Evolutionary conservation across 2,888 invertebrate species (phyloP), one percentile per base, ranked within the genome.

Genomic region (Cheilosia pagana): DNA sequence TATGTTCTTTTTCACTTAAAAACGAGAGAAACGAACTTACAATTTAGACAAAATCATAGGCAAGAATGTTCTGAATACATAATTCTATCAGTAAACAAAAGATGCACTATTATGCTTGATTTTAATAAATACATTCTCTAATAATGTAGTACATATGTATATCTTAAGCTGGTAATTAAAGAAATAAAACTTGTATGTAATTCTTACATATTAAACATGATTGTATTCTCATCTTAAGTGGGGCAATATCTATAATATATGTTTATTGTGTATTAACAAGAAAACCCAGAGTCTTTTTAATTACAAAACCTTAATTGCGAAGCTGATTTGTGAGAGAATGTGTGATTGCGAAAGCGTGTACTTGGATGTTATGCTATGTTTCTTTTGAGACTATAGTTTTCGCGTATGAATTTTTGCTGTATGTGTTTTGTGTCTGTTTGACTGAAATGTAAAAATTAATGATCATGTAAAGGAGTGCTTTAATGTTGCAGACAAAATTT

Each of bases 241-340:
- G 81, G 63, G 43, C 63, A 71, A 63, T 55, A 57, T 23, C 39
- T 72, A 53, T 55, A 77, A 77, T 81, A 81, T 81, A 81, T 77
- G 70, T 76, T 70, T 77, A 65, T 19, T 77, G 63, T 81, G 81
- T 81, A 81, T 76, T 81, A 60, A 70, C 68, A 70, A 71, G 35
- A 63, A 65, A 59, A 59, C n/a, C 12, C n/a, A 21, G 75, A 21
- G 75, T 41, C 62, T 81, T 81, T 79, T 81, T 62, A 50, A 41
- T 68, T 50, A 19, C 45, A 8, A 45, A 52, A 60, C 28, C 6
- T 1, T 31, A 19, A 25, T 1, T 50, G 12, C 6, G 0, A 2
- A 16, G 12, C 8, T 10, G 2, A 21, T 16, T 3, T 8, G 19
- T 8, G 12, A 21, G 48, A 19, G 16, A 48, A 28, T 8, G 28